Evolutionary conservation across 1,140 invertebrate genomes (phyloP), one percentile per base, ranked within the genome.

Genomic region (Drosophila parvula): DNA sequence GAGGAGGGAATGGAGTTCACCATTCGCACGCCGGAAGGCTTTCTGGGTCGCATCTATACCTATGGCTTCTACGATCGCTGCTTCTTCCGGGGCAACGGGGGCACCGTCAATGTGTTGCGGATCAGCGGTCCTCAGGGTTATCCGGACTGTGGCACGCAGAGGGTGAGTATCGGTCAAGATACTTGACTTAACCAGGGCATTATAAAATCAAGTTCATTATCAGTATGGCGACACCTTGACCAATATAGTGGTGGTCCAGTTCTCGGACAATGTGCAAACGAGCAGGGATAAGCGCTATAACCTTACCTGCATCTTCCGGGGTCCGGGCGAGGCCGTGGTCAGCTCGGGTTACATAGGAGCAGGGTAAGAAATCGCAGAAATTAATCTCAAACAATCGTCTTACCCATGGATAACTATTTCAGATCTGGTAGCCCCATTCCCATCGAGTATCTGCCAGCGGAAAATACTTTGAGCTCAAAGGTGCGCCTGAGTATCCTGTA

Each of bases 1-100:
- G 96, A 97, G 93, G 97, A 98, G 91, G 97, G 97, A 1, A 98
- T 98, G 97, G 97, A 98, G 92, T 98, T 98, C 82, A 97, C 96
- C 3, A 92, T 98, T 16, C 93, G 96, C 51, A 97, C 97, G 2
- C 96, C 96, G 1, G 97, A 98, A 93, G 96, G 96, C 38, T 98
- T 98, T 89, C 94, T 96, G 68, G 97, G 97, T 2, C 93, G 97
- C 40, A 98, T 98, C 84, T 98, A 98, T 86, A 97, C 97, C 0
- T 97, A 98, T 81, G 97, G 97, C 1, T 98, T 95, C 92, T 98
- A 98, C 83, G 97, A 98, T 85, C 94, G 96, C 32, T 98, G 97
- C 86, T 98, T 97, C 93, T 97, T 97, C 93, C 94, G 97, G 53
- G 97, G 97, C 5, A 97, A 97, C 82, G 97, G 97, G 14, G 96